Percentiles rank a stretch among this genome's conserved stretches.
These are phyloP conservation scores for Catalaphyllia jardinei DNA, from an alignment of 64 coral and sea anemone genomes.

Conservation along the genomic window DNA sequence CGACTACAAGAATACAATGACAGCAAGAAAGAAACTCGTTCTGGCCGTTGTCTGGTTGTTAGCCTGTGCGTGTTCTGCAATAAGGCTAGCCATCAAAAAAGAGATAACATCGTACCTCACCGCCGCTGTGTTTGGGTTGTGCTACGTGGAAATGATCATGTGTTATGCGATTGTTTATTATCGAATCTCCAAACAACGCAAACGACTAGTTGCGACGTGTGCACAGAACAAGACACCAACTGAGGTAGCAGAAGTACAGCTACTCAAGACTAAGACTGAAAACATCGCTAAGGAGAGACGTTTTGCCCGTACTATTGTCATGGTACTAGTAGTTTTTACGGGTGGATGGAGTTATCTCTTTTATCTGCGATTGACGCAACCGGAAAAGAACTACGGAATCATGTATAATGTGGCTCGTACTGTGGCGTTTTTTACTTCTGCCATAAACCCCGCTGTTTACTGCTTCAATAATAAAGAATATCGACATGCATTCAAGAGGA, in stretches of 20 bases:
- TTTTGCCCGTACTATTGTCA: constrained; percentile 69
- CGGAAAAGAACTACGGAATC: constrained; percentile 66
- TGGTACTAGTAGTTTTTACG: constrained; percentile 72
- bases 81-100: constrained; percentile 58
- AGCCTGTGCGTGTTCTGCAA: constrained; percentile 42
- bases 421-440: constrained; percentile 56
- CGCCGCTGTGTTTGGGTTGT: constrained; percentile 48
- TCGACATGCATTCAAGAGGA: constrained; percentile 65
- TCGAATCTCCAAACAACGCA: constrained; percentile 38
- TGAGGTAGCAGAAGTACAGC: background rate
- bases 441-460: constrained; percentile 74
- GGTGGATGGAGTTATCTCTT: constrained; percentile 64
- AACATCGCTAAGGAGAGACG: constrained; percentile 39
- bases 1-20: constrained; percentile 72
- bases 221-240: background rate
- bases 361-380: constrained; percentile 67
- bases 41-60: constrained; percentile 54
- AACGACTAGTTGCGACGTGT: background rate
- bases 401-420: constrained; percentile 72
- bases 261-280: background rate
- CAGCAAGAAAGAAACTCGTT: constrained; percentile 47
- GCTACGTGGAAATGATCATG: constrained; percentile 34
- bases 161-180: constrained; percentile 68
- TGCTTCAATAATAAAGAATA: constrained; percentile 85
- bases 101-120: constrained; percentile 76